Percentiles rank a stretch among this genome's conserved stretches.
Evolutionary conservation across 2,888 invertebrate species (phyloP).

Genomic region (Athrips mouffetella): DNA sequence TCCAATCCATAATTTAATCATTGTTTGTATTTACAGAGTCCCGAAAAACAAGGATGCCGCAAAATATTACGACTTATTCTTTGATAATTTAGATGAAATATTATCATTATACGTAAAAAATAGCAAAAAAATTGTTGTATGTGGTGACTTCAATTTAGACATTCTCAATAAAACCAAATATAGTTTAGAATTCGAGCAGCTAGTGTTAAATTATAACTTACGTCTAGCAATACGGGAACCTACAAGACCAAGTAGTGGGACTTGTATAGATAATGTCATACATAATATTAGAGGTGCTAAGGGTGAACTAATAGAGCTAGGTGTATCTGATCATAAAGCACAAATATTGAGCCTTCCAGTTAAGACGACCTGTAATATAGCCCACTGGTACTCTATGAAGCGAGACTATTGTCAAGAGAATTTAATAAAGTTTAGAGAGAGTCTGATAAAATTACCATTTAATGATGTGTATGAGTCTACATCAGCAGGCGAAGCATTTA

Average conservation of each 20-base stretch:
- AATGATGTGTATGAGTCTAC: background rate
- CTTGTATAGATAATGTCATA: background rate
- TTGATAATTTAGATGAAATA: background rate
- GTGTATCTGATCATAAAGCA: conserved; percentile 1
- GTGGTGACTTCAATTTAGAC: background rate
- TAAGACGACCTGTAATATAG: background rate
- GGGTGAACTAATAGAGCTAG: conserved; percentile 2
- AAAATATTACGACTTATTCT: background rate
- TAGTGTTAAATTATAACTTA: background rate
- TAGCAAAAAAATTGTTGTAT: background rate
- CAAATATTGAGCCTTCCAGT: conserved; percentile 1
- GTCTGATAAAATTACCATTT: background rate
- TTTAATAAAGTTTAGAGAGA: background rate
- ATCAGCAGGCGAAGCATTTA: background rate
- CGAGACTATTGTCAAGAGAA: background rate
- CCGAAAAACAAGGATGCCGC: background rate
- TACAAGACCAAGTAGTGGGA: background rate
- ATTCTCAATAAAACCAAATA: background rate
- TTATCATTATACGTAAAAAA: background rate
- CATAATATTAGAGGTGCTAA: conserved; percentile 3
- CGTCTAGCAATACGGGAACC: background rate
- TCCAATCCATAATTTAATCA: background rate
- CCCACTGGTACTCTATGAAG: background rate
- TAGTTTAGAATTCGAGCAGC: background rate
- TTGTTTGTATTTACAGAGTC: background rate